Percentiles rank a stretch among this genome's conserved stretches.
These are phyloP conservation scores for Mormyrus proboscirostris DNA, from an alignment of 2,797 vertebrate species.

Conservation along the genomic window DNA sequence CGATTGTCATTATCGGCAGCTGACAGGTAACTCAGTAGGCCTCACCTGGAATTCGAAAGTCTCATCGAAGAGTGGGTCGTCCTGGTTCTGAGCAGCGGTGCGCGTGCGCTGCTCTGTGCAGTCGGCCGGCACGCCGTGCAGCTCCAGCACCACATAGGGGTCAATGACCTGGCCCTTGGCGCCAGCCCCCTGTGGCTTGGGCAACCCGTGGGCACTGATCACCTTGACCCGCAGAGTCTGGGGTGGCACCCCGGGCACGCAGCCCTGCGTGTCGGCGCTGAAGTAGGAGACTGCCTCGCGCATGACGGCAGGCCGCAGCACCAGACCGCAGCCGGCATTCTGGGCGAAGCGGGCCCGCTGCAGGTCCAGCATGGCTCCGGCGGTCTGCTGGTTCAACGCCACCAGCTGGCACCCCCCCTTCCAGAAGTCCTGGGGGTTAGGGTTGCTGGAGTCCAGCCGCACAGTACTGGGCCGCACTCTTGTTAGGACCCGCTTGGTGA, in stretches of 20 bases:
- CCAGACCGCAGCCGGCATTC: constrained; percentile 88
- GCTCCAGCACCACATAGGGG: constrained; percentile 91
- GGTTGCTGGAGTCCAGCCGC: constrained; percentile 91
- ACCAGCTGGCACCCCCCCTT: constrained; percentile 95
- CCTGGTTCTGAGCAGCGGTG: constrained; percentile 91
- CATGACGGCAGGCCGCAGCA: constrained; percentile 88
- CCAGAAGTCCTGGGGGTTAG: constrained; percentile 96
- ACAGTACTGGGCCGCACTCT: constrained; percentile 86
- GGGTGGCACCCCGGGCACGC: constrained; percentile 87
- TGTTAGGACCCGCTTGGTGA: constrained; percentile 88
- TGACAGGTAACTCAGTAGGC: not conserved
- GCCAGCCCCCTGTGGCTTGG: constrained; percentile 92
- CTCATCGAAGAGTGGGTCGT: constrained; percentile 93
- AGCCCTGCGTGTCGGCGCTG: constrained; percentile 90
- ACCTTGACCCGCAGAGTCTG: constrained; percentile 90
- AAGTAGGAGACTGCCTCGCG: constrained; percentile 93
- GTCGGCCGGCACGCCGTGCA: constrained; percentile 91
- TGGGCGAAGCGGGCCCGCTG: constrained; percentile 90
- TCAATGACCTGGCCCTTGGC: constrained; percentile 96
- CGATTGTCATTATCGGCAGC: not conserved
- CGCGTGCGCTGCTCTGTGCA: constrained; percentile 92
- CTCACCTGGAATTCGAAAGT: constrained; percentile 89
- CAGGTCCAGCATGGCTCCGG: constrained; percentile 93
- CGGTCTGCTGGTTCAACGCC: constrained; percentile 94
- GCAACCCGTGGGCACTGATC: constrained; percentile 93